A percentile compares a stretch with the other conserved stretches of the same genome.
These are phyloP conservation scores for Echinarachnius parma DNA, from an alignment of 53 echinoderm and acorn worm species.

Conservation along the genomic window DNA sequence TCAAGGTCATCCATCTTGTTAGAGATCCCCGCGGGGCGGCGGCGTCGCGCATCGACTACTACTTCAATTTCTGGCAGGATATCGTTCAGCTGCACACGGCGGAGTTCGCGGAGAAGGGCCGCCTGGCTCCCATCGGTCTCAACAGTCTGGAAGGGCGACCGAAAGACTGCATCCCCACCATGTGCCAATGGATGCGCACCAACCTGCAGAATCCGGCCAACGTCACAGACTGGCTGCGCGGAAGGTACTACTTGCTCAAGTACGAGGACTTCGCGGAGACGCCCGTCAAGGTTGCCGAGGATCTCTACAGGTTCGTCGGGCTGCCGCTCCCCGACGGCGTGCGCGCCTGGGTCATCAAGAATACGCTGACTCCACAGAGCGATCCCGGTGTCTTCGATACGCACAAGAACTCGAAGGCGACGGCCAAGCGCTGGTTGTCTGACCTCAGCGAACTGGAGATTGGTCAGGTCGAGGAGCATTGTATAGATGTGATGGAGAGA, in stretches of 20 bases:
- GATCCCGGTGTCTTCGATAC: background rate
- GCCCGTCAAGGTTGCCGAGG: slow-evolving; percentile 43
- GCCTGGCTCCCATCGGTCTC: slow-evolving; percentile 1
- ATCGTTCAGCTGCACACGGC: background rate
- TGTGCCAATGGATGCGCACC: slow-evolving; percentile 62
- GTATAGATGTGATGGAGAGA: background rate
- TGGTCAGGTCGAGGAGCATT: background rate
- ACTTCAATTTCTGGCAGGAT: background rate
- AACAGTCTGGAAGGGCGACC: background rate
- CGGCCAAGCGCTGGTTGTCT: slow-evolving; percentile 8
- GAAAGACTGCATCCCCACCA: slow-evolving; percentile 2
- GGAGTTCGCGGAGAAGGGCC: slow-evolving; percentile 3
- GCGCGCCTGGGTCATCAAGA: slow-evolving; percentile 42
- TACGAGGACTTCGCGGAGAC: slow-evolving; percentile 67
- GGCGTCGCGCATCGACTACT: slow-evolving; percentile 54
- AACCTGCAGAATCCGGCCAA: slow-evolving; percentile 24
- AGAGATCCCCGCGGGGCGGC: slow-evolving; percentile 76
- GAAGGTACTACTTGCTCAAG: slow-evolving; percentile 57
- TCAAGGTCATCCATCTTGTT: slow-evolving; percentile 66
- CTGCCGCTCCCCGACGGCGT: slow-evolving; percentile 48
- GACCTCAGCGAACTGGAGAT: slow-evolving; percentile 19
- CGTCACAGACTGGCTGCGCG: slow-evolving; percentile 54
- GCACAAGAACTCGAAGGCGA: background rate
- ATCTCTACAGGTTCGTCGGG: slow-evolving; percentile 61
- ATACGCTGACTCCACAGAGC: slow-evolving; percentile 29